Base-by-base conservation (phyloP, 2,113 vertebrate species). In the Pelecanus crispus region DNA sequence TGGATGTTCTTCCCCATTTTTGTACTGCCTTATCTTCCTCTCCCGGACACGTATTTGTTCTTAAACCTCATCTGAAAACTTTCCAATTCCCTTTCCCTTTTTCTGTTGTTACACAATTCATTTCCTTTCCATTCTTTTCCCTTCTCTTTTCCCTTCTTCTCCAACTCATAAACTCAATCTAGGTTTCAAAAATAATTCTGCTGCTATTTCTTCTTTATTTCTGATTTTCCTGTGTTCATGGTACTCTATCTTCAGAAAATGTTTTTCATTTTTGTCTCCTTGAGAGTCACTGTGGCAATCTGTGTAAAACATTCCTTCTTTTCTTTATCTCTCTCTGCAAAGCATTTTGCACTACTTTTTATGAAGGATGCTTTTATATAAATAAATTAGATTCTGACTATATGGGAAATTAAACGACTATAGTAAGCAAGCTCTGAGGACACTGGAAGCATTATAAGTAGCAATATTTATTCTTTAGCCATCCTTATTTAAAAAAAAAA, bases 301-400 rank as follows among this genome's bases (percentile, higher is more conserved):
- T 92, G 38, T 0, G 1, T 81, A 94, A 94, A 96, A 93, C 59
- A 88, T 62, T 82, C 53, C 42, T 73, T 72, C 40, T 91, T 92
- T 91, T 95, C 78, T 93, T 94, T 94, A 77, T 94, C 45, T 90
- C 70, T 92, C 84, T 81, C 84, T 90, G 91, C 67, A 97, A 97
- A 91, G 24, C 47, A 80, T 80, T 96, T 95, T 95, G 40, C 25
- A 32, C 38, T 63, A 80, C 74, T 90, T 97, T 90, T 94, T 62
- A 73, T 81, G 55, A 50, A 94, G 31, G 32, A 71, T 78, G 47
- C 10, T 90, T 95, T 95, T 88, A 77, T 94, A 86, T 62, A 93
- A 95, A 94, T 90, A 96, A 93, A 93, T 68, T 88, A 71, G 50
- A 78, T 88, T 92, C 45, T 42, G 45, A 85, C 87, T 87, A 22